These are phyloP conservation scores for Coluber constrictor DNA, from an alignment of 2,797 vertebrate genomes.

Conservation along the genomic window DNA sequence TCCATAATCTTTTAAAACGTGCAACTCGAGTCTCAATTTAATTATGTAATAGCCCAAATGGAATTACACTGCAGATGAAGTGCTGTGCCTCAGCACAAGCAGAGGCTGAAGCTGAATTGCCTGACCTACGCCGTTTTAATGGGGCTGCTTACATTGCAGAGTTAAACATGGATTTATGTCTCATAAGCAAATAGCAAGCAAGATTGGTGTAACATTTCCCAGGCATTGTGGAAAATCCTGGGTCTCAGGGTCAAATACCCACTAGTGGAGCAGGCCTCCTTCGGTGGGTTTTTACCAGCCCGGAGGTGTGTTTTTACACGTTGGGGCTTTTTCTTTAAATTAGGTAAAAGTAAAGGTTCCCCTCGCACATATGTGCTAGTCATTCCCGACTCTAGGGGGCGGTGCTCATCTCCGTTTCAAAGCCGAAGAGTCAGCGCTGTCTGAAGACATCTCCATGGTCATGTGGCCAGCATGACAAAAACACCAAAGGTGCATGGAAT, in stretches of 20 bases:
- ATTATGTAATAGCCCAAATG: conserved; percentile 97
- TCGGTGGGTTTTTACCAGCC: not conserved
- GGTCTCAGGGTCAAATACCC: not conserved
- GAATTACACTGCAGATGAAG: conserved; percentile 90
- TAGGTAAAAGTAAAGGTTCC: too few relatives aligned
- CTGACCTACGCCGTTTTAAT: conserved; percentile 71
- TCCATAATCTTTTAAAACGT: conserved; percentile 97
- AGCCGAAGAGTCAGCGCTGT: too few relatives aligned
- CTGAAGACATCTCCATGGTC: too few relatives aligned
- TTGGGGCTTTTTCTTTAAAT: not conserved
- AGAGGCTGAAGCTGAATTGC: conserved; percentile 65
- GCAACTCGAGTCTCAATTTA: conserved; percentile 90
- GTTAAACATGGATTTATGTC: not conserved
- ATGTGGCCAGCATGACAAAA: too few relatives aligned
- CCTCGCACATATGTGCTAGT: too few relatives aligned
- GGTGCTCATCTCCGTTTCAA: too few relatives aligned
- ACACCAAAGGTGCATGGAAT: too few relatives aligned
- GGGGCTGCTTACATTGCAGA: conserved; percentile 68
- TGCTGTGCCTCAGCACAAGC: conserved; percentile 74
- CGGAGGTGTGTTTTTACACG: not conserved
- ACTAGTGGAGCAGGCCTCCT: not conserved
- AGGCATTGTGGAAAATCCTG: not conserved
- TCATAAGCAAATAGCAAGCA: not conserved
- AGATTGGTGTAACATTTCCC: not conserved
- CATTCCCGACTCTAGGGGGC: too few relatives aligned